Conservation (phyloP, 2,113 vertebrate species). For the Lophotis ruficrista region DNA sequence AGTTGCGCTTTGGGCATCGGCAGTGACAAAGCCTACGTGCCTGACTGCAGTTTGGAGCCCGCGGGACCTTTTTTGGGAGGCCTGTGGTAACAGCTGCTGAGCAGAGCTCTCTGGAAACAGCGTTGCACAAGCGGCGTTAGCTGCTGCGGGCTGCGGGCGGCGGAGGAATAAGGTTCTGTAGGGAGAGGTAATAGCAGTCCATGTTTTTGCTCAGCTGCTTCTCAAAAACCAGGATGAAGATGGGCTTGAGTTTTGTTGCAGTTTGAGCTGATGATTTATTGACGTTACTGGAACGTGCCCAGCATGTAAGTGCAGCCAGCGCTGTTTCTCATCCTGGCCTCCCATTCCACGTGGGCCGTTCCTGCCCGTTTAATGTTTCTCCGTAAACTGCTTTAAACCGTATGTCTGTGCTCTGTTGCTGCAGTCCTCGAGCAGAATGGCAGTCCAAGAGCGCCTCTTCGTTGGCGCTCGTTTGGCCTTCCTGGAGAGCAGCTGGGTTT, state of each 20-base stretch:
- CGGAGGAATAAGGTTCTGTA: not conserved
- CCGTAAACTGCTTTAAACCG: not conserved
- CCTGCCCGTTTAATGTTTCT: not conserved
- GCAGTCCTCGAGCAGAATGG: fast-evolving
- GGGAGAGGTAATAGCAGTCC: not conserved
- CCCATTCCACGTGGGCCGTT: not conserved
- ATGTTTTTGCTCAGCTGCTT: not conserved
- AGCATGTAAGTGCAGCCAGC: not conserved
- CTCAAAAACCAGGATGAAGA: not conserved
- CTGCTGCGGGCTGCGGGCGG: not conserved
- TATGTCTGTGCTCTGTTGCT: not conserved
- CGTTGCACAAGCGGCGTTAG: not conserved
- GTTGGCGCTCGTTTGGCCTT: not conserved
- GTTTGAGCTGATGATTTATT: not conserved
- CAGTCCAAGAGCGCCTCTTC: not conserved
- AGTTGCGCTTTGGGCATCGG: not conserved
- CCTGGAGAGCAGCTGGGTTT: not conserved
- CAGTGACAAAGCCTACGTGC: fast-evolving
- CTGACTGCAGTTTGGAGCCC: not conserved
- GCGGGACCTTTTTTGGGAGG: not conserved
- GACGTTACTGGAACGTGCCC: not conserved
- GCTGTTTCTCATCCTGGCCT: not conserved
- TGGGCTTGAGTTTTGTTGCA: not conserved
- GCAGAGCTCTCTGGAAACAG: not conserved
- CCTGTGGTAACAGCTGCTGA: not conserved